Percentiles rank a stretch among this genome's conserved stretches.
phyloP scores from a whole-genome alignment of 2,113 vertebrate genomes.

The Silurus asotus region DNA sequence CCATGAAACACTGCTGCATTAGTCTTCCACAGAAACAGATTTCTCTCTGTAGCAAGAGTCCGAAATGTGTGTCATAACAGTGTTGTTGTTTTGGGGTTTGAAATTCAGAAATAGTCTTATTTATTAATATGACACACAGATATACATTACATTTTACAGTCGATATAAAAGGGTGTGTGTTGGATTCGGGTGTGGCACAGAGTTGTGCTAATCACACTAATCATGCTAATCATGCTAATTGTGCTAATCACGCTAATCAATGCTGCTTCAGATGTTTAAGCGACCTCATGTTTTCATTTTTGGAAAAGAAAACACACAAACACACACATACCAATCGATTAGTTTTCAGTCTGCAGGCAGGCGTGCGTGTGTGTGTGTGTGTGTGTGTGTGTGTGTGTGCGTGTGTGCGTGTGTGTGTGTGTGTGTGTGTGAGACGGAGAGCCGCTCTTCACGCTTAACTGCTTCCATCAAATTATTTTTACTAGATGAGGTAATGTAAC shows the following conservation, averaged over 20 bases:
- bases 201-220: too few relatives aligned
- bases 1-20: background rate
- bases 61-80: too few relatives aligned
- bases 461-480: slow-evolving; percentile 69
- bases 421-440: slow-evolving; percentile 59
- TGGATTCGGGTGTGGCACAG: too few relatives aligned
- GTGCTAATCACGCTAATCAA: slow-evolving; percentile 51
- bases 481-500: slow-evolving; percentile 70
- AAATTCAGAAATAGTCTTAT: too few relatives aligned
- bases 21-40: too few relatives aligned
- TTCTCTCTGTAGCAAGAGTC: too few relatives aligned
- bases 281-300: slow-evolving; percentile 11
- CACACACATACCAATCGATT: slow-evolving; percentile 31
- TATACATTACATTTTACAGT: background rate
- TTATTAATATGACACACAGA: too few relatives aligned
- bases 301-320: slow-evolving; percentile 4
- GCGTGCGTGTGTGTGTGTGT: background rate
- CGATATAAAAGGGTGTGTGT: background rate
- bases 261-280: slow-evolving; percentile 56
- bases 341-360: slow-evolving; percentile 37
- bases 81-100: too few relatives aligned
- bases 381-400: slow-evolving; percentile 17
- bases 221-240: too few relatives aligned
- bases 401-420: slow-evolving; percentile 47
- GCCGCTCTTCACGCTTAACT: slow-evolving; percentile 67